Percentiles rank a stretch among this genome's conserved stretches.
Conservation (phyloP, 2,113 vertebrate species). For the Nothocercus nigrocapillus region DNA sequence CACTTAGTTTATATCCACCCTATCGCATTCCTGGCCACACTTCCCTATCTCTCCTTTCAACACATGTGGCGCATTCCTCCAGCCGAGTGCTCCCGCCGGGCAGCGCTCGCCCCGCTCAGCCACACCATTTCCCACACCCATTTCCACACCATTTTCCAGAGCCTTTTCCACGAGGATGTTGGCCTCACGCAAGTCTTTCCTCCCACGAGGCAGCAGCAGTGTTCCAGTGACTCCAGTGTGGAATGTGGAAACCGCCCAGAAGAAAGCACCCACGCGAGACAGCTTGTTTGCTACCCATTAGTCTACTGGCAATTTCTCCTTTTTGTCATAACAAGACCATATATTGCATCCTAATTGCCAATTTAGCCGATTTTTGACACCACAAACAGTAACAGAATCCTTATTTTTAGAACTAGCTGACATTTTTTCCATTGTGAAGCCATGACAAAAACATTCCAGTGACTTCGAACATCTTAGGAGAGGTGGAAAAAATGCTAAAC, state of each 20-base stretch:
- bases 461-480: neutral
- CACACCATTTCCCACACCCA: neutral
- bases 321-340: neutral
- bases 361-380: neutral
- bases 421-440: neutral
- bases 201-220: neutral
- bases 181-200: neutral
- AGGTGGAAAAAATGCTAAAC: neutral
- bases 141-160: neutral
- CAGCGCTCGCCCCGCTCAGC: neutral
- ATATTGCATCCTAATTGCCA: neutral
- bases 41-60: constrained; percentile 67
- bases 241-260: constrained; percentile 30
- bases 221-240: neutral
- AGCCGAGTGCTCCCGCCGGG: neutral
- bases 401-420: neutral
- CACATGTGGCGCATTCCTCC: constrained; percentile 37
- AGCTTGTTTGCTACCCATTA: neutral
- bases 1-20: constrained; percentile 47
- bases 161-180: neutral
- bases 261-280: neutral
- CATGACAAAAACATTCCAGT: neutral
- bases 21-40: constrained; percentile 53
- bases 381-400: neutral
- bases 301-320: neutral